A percentile compares a stretch with the other conserved stretches of the same genome.
phyloP scores from a whole-genome alignment of 2,113 vertebrate genomes.

The Apodemus speciosus region DNA sequence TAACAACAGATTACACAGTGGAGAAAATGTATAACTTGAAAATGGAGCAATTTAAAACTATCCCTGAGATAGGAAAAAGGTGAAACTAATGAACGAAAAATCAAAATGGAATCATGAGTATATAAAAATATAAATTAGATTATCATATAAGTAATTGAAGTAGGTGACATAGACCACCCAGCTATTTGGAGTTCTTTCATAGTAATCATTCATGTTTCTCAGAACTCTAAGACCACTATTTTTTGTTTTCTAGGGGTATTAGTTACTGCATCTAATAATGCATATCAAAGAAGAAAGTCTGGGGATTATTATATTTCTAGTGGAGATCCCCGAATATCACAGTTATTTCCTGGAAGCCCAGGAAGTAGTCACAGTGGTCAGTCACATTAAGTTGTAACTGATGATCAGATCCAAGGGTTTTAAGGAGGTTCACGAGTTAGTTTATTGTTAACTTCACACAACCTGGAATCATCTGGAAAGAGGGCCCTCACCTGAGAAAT shows the following conservation, averaged over 20 bases:
- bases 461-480: not conserved
- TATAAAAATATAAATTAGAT: not conserved
- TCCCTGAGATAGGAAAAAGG: no score
- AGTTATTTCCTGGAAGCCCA: not conserved
- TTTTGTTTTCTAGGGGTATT: not conserved
- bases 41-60: not conserved
- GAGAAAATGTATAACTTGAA: not conserved
- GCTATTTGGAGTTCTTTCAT: not conserved
- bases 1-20: not conserved
- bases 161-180: not conserved
- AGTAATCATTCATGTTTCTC: not conserved
- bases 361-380: not conserved
- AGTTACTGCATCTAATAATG: slow-evolving; percentile 6
- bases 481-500: not conserved
- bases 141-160: not conserved
- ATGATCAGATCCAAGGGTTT: not conserved
- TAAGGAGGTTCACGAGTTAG: not conserved
- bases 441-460: not conserved
- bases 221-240: not conserved
- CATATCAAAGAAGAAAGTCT: not conserved
- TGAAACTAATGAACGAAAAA: not conserved
- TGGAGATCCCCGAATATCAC: not conserved
- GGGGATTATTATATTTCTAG: not conserved
- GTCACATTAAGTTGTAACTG: not conserved
- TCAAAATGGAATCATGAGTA: not conserved